Percentiles rank a stretch among this genome's conserved stretches.
Conservation (phyloP, 2,797 vertebrate species). For the Ceryle rudis region DNA sequence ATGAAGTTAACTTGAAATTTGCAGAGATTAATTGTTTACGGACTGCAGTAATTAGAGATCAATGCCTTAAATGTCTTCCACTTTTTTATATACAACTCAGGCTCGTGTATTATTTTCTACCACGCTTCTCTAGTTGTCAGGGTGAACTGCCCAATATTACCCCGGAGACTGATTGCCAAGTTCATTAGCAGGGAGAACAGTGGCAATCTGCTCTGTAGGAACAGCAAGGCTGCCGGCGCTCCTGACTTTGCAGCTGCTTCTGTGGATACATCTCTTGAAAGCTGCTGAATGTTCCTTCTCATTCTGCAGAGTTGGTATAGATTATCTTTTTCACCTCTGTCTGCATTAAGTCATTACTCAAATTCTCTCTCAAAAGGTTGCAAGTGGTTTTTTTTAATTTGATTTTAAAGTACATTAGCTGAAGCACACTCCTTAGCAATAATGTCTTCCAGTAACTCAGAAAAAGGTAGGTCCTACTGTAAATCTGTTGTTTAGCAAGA, state of each 20-base stretch:
- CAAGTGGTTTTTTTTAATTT: background rate
- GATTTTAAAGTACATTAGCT: background rate
- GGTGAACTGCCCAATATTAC: background rate
- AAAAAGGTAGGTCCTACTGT: background rate
- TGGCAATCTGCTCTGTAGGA: background rate
- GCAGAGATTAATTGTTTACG: background rate
- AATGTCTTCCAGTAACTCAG: background rate
- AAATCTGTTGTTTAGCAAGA: background rate
- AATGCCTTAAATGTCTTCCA: background rate
- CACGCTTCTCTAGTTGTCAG: background rate
- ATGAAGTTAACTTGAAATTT: background rate
- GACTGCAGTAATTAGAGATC: background rate
- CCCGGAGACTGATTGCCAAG: background rate
- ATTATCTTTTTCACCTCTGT: background rate
- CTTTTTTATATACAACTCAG: background rate
- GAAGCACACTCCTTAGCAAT: background rate
- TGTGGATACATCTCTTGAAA: background rate
- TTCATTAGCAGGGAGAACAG: conserved; percentile 6
- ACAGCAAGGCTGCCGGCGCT: background rate
- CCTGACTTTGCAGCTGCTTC: background rate
- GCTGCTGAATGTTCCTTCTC: background rate
- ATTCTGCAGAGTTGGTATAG: background rate
- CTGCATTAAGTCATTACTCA: background rate
- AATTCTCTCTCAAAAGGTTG: background rate
- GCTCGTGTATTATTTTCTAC: background rate